phyloP scores from a whole-genome alignment of 2,888 invertebrate genomes.

The Agriopis marginaria region DNA sequence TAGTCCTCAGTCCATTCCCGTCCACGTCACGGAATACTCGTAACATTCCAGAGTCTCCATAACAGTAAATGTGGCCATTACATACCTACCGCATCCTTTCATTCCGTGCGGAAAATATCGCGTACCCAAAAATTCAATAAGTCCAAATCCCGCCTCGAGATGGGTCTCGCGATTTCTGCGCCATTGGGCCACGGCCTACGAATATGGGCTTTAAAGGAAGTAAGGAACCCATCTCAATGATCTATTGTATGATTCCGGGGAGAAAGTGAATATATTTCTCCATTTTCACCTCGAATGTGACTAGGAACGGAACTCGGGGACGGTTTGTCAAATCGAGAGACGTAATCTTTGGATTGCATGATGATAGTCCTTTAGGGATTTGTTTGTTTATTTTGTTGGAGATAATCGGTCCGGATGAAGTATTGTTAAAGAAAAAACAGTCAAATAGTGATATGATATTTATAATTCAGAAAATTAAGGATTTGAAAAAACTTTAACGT shows the following conservation, averaged over 20 bases:
- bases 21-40: slow-evolving; percentile 23
- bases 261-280: slow-evolving; percentile 69
- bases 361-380: slow-evolving; percentile 15
- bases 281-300: slow-evolving; percentile 38
- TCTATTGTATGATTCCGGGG: slow-evolving; percentile 64
- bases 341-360: slow-evolving; percentile 33
- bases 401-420: not conserved
- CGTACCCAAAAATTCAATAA: slow-evolving; percentile 62
- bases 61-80: slow-evolving; percentile 53
- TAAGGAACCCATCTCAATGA: slow-evolving; percentile 58
- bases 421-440: not conserved
- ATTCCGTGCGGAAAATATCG: slow-evolving; percentile 58
- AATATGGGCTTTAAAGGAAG: slow-evolving; percentile 55
- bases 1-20: slow-evolving; percentile 30
- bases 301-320: slow-evolving; percentile 31
- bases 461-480: no score
- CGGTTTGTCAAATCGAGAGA: slow-evolving; percentile 41
- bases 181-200: slow-evolving; percentile 62
- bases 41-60: slow-evolving; percentile 34
- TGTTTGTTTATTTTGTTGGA: slow-evolving; percentile 20
- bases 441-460: not conserved
- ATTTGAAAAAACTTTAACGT: no score
- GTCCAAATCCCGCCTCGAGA: slow-evolving; percentile 60
- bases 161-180: slow-evolving; percentile 63
- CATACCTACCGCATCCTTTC: slow-evolving; percentile 54